phyloP scores from a whole-genome alignment of 2,888 invertebrate species.

The Hirtodrosophila histrioides region DNA sequence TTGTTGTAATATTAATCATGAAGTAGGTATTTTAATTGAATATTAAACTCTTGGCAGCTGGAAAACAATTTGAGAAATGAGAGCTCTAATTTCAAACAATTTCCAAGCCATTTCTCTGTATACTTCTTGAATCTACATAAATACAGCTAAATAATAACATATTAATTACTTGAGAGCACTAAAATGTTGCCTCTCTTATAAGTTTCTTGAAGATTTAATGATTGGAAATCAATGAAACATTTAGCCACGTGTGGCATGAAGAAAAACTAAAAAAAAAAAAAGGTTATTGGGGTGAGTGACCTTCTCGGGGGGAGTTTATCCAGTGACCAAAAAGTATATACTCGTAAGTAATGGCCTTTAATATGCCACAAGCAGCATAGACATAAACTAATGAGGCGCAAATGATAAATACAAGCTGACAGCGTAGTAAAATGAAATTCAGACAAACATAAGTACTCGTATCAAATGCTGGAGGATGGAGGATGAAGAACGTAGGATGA shows the following conservation, averaged over 20 bases:
- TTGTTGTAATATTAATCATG: too few relatives aligned
- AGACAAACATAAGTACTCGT: slow-evolving; percentile 31
- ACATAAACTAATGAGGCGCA: slow-evolving; percentile 71
- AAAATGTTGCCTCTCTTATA: too few relatives aligned
- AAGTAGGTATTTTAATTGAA: too few relatives aligned
- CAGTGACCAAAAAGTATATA: slow-evolving; percentile 31
- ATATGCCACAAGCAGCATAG: slow-evolving; percentile 45
- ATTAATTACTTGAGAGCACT: too few relatives aligned
- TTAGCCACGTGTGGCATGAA: slow-evolving; percentile 5
- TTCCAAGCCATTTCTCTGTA: too few relatives aligned
- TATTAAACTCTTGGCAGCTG: too few relatives aligned
- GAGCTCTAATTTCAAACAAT: too few relatives aligned
- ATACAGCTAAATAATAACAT: too few relatives aligned
- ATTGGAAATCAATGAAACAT: slow-evolving; percentile 3
- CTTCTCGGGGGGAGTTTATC: slow-evolving; percentile 2
- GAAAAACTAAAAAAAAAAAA: slow-evolving; percentile 3
- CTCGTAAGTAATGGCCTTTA: slow-evolving; percentile 54
- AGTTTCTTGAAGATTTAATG: too few relatives aligned
- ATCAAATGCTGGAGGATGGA: slow-evolving; percentile 2
- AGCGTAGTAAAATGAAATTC: slow-evolving; percentile 35
- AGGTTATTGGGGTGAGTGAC: slow-evolving; percentile 33
- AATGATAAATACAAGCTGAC: slow-evolving; percentile 73
- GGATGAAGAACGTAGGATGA: neutral
- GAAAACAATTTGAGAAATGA: too few relatives aligned
- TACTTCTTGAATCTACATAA: too few relatives aligned